Percentiles rank a stretch among this genome's conserved stretches.
Evolutionary conservation across 2,113 vertebrate genomes (phyloP).

Genomic region (Corapipo altera): DNA sequence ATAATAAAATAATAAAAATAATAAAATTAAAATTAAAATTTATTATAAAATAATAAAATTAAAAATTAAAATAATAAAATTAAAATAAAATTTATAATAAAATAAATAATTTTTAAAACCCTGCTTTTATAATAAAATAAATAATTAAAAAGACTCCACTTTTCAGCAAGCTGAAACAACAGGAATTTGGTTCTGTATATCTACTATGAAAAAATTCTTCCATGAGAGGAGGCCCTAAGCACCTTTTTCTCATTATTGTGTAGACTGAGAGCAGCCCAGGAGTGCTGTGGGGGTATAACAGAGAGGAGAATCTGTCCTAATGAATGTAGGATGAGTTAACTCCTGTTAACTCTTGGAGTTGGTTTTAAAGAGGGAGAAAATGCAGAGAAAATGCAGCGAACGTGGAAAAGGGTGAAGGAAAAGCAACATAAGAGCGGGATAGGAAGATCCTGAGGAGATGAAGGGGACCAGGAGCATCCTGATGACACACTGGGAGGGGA

Average conservation of each 20-base stretch:
- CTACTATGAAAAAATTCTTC: not conserved
- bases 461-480: not conserved
- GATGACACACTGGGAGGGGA: fast-evolving
- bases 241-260: not conserved
- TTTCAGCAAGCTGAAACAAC: not conserved
- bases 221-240: not conserved
- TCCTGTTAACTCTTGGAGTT: not conserved
- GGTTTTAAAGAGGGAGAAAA: not conserved
- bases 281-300: not conserved
- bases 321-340: fast-evolving
- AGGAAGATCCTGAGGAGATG: not conserved
- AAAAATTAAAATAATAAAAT: too few species aligned
- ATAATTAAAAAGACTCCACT: too few species aligned
- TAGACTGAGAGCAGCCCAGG: not conserved
- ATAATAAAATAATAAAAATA: too few species aligned
- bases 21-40: too few species aligned
- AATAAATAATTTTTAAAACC: too few species aligned
- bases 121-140: too few species aligned
- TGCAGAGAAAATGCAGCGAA: not conserved
- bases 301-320: not conserved
- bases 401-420: not conserved
- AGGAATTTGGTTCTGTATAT: not conserved
- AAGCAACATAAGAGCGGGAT: not conserved
- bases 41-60: too few species aligned
- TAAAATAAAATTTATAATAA: too few species aligned